phyloP scores from a whole-genome alignment of 2,888 invertebrate species.

The Gasteruption jaculator region DNA sequence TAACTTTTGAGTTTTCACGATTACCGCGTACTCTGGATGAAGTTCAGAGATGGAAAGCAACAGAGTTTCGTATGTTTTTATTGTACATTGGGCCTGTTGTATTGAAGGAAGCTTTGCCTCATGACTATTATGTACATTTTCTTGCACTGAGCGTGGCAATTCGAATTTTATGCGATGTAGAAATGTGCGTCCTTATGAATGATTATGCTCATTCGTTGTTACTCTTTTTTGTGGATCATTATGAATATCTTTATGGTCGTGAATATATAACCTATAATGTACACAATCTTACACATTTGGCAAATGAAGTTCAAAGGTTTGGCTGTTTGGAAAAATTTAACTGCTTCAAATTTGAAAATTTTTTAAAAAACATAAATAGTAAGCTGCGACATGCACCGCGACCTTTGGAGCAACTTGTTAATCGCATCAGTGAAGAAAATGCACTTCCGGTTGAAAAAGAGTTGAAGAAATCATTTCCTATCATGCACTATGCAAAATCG shows the following conservation, averaged over 20 bases:
- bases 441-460: conserved; percentile 3
- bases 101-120: conserved; percentile 21
- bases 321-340: conserved; percentile 26
- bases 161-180: conserved; percentile 23
- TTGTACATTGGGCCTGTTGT: conserved; percentile 26
- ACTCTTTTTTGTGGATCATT: conserved; percentile 24
- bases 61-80: no score
- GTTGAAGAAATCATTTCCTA: conserved; percentile 10
- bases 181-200: conserved; percentile 17
- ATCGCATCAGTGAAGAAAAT: conserved; percentile 18
- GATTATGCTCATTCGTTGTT: conserved; percentile 25
- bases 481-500: conserved; percentile 8
- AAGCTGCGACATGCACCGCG: conserved; percentile 20
- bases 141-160: conserved; percentile 26
- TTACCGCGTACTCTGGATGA: conserved; percentile 24
- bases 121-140: conserved; percentile 25
- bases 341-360: conserved; percentile 25
- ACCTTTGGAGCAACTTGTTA: conserved; percentile 24
- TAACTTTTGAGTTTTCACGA: conserved; percentile 29
- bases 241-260: conserved; percentile 21
- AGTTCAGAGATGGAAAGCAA: conserved; percentile 20
- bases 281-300: conserved; percentile 27
- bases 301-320: conserved; percentile 22
- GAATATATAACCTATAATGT: conserved; percentile 25
- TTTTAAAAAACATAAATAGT: conserved; percentile 22